Base-by-base conservation (phyloP, 2,888 invertebrate species). In the Congeria kusceri region DNA sequence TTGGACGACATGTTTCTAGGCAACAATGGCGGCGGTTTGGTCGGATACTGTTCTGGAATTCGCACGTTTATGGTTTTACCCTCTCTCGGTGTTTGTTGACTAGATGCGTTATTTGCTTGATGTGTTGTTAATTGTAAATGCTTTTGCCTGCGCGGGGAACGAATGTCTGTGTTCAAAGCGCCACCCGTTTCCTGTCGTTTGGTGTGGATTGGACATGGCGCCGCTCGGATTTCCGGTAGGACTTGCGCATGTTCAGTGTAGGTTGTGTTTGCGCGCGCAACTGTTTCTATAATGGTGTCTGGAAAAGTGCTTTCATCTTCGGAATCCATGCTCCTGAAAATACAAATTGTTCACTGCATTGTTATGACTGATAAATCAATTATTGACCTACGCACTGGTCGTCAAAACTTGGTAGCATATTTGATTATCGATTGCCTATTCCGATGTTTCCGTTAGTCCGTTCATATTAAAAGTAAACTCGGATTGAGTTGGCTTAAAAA, bases 161-260 rank as follows among this genome's bases (percentile, higher is more conserved):
- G 44, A 20, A 29, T 57, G 9, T 28, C 20, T 29, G 64, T 23
- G 20, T 64, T 64, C 1, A 39, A 18, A 15, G 18, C 64, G 7
- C 44, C 29, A 68, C 76, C 59, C 15, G 61, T 57, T 58, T 86
- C 80, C 4, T 39, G 39, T 15, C 70, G 68, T 77, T 86, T 87
- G 13, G 71, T 70, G 75, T 88, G 87, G 53, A 88, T 84, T 15
- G 84, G 83, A 78, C 88, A 88, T 29, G 84, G 85, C 27, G 86
- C 85, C 2, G 88, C 86, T 0, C 83, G 82, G 13, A 88, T 86
- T 77, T 86, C 84, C 47, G 88, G 88, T 46, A 88, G 61, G 32
- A 87, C 80, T n/a, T 79, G 62, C 18, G 70, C 29, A 46, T 65
- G 61, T 15, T 80, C 85, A 18, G 77, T 64, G 20, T 75, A 76